Evolutionary conservation across 1,140 invertebrate species (phyloP), one percentile per base, ranked within the genome.

Genomic region (Hyphantria cunea): DNA sequence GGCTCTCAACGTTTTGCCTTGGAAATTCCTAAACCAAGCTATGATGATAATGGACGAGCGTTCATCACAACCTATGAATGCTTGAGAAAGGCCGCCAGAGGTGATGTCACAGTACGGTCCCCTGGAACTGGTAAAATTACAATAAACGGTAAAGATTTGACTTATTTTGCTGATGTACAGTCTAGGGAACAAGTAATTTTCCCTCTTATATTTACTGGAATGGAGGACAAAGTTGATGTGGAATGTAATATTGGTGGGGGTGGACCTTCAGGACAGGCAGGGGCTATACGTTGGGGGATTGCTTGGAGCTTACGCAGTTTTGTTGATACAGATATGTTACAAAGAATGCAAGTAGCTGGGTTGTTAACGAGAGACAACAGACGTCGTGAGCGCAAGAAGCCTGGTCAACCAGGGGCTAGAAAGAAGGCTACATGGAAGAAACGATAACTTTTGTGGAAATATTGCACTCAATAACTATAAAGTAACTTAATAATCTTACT

Each of bases 371-470:
- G 92, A 78, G 98, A 99, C 86, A 92, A 90, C 50, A 93, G 98
- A 58, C 89, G 80, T 32, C 93, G 93, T 66, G 98, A 99, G 90
- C 93, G 98, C 73, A 98, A 98, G 93, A 99, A 99, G 93, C 95
- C 95, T 45, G 98, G 98, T 44, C 97, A 98, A 92, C 93, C 94
- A 81, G 96, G 96, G 76, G 97, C 98, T 32, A 95, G 98, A 79
- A 95, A 94, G 78, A 98, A 97, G 85, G 97, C 94, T 76, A 98
- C 97, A 62, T 99, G 98, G 98, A 96, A 96, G 82, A 97, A 95
- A 80, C 94, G 96, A 92, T 97, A 95, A 93, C 76, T 92, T 65
- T 13, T 44, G 32, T 10, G 25, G n/a, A 15, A n/a, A n/a, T n/a
- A n/a, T n/a, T 44, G 6, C 13, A n/a, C 0, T 12, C 13, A 3